phyloP scores from a whole-genome alignment of 92 coral and sea anemone genomes.

The Diadumene lineata region DNA sequence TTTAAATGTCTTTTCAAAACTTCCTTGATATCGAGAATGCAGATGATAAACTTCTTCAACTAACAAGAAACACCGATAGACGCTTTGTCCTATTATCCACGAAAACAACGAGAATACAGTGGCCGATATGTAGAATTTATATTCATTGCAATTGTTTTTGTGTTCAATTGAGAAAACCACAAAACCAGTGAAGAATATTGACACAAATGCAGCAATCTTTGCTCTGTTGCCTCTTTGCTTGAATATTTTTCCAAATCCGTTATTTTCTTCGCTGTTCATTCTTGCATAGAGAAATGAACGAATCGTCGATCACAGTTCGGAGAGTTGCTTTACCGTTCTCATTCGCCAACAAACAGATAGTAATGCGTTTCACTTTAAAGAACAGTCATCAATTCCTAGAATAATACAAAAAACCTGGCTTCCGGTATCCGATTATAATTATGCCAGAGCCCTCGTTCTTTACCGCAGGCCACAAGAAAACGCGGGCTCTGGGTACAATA shows the following conservation, averaged over 20 bases:
- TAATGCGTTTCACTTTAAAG: too few relatives aligned
- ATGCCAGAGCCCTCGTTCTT: too few relatives aligned
- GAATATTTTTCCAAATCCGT: slow-evolving; percentile 41
- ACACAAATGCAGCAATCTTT: not conserved
- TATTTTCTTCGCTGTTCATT: slow-evolving; percentile 16
- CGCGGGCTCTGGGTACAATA: too few relatives aligned
- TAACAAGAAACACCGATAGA: slow-evolving; percentile 65
- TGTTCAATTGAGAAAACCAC: not conserved
- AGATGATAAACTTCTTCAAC: slow-evolving; percentile 70
- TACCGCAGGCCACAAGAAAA: too few relatives aligned
- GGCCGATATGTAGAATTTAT: slow-evolving; percentile 27
- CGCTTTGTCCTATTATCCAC: slow-evolving; percentile 67
- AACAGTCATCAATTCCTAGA: too few relatives aligned
- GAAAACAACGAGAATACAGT: slow-evolving; percentile 54
- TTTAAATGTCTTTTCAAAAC: slow-evolving; percentile 38
- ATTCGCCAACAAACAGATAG: too few relatives aligned
- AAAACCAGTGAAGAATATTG: not conserved
- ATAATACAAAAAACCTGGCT: too few relatives aligned
- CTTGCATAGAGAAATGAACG: too few relatives aligned
- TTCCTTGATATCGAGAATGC: slow-evolving; percentile 71
- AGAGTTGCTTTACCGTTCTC: too few relatives aligned
- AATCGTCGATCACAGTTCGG: too few relatives aligned
- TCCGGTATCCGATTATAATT: too few relatives aligned
- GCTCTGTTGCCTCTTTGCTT: slow-evolving; percentile 24
- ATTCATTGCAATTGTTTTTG: too few relatives aligned